Evolutionary conservation across 2,888 invertebrate genomes (phyloP), one percentile per base, ranked within the genome.

Genomic region (Melanchra persicariae): DNA sequence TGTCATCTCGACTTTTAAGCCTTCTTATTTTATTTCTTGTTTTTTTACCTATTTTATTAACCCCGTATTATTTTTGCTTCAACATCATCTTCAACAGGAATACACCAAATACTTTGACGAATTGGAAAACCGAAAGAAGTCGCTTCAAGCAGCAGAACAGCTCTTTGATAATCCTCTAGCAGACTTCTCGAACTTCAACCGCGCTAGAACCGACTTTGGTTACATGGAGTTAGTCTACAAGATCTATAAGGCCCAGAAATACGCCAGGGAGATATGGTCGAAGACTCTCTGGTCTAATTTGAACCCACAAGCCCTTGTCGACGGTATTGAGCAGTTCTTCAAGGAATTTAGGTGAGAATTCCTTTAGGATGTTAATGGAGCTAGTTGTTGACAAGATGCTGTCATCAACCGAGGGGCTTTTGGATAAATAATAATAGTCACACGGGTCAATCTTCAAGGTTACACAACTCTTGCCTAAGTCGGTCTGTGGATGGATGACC

Each of bases 231-330:
- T 91, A 87, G 92, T 99, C 30, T 99, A 98, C 90, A 97, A 97
- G 87, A 96, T 99, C 34, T 99, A 98, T 89, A 97, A 97, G 82
- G 96, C 97, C 1, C 98, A 98, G 91, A 98, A 97, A 94, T 96
- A 96, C 78, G 97, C 98, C 0, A 96, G 98, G 54, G 98, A 98
- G 80, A 87, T 96, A 8, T 99, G 99, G 99, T 97, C 98, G 0
- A 98, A 97, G 91, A 98, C 98, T 0, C 91, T 99, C 17, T 99
- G 99, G 99, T 97, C 96, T 10, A 97, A 99, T 91, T 95, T 99
- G 61, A 98, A 99, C 92, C 98, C 99, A 1, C 98, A 98, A 87
- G 97, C 97, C 0, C 94, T 99, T 52, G 97, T 98, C 12, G 98
- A 98, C 70, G 99, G 98, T 6, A 98, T 99, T 87, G 99, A 99